Percentiles rank a stretch among this genome's conserved stretches.
Conservation (phyloP, 2,113 vertebrate genomes). For the Siniperca knerii region DNA sequence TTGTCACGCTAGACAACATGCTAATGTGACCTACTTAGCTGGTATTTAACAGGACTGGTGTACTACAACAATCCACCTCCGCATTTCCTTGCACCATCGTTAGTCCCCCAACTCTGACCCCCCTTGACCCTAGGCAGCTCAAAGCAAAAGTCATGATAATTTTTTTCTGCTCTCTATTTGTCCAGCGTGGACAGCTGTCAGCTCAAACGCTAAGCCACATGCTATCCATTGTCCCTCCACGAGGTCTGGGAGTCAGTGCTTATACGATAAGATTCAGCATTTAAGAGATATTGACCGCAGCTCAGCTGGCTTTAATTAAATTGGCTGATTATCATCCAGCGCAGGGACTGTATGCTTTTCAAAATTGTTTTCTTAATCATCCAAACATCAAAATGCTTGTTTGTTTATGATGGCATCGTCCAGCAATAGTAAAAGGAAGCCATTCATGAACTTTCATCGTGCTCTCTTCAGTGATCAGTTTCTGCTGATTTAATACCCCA, state of each 20-base stretch:
- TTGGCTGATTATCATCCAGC: conserved; percentile 45
- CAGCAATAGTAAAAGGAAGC: conserved; percentile 20
- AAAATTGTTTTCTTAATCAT: conserved; percentile 15
- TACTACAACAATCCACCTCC: conserved; percentile 31
- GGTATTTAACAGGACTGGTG: conserved; percentile 32
- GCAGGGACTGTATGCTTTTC: not conserved
- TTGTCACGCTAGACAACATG: conserved; percentile 29
- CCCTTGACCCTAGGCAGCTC: conserved; percentile 61
- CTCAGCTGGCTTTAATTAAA: conserved; percentile 60
- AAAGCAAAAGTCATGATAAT: conserved; percentile 79
- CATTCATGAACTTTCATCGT: conserved; percentile 24
- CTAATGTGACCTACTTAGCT: conserved; percentile 59
- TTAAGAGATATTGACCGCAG: conserved; percentile 52
- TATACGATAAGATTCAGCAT: conserved; percentile 50
- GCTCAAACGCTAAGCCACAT: conserved; percentile 77
- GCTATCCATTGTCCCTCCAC: conserved; percentile 69
- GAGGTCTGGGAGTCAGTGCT: conserved; percentile 47
- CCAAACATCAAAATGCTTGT: conserved; percentile 22
- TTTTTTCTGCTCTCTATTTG: conserved; percentile 63
- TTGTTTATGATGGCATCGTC: conserved; percentile 1
- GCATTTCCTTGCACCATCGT: conserved; percentile 36
- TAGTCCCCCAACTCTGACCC: conserved; percentile 53
- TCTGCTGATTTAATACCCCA: conserved; percentile 45
- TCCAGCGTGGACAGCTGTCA: conserved; percentile 79
- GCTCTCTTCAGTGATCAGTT: conserved; percentile 30